A percentile compares a stretch with the other conserved stretches of the same genome.
Conservation (phyloP, 2,113 vertebrate genomes). For the Euleptes europaea region DNA sequence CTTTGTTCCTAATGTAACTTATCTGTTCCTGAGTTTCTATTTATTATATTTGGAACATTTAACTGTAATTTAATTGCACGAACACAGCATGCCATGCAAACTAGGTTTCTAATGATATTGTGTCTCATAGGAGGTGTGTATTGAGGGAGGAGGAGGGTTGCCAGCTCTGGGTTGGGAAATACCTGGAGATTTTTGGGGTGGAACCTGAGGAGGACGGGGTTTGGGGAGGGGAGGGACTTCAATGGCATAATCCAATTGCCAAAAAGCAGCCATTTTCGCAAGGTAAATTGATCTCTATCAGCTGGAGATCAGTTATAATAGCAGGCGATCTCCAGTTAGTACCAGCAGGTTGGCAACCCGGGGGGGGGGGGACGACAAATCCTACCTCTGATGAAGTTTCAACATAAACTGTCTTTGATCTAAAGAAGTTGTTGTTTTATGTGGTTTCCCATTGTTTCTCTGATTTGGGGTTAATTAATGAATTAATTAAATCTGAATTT, state of each 20-base stretch:
- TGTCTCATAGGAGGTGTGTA: slow-evolving; percentile 6
- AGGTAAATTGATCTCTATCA: too few relatives aligned
- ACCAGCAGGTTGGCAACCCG: too few relatives aligned
- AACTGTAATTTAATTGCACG: slow-evolving; percentile 42
- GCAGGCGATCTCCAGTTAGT: too few relatives aligned
- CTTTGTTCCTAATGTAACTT: slow-evolving; percentile 41
- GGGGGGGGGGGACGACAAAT: background rate
- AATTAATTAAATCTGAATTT: slow-evolving; percentile 57
- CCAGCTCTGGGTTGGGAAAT: too few relatives aligned
- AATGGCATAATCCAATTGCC: too few relatives aligned
- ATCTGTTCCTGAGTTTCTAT: slow-evolving; percentile 7
- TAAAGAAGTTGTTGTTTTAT: background rate
- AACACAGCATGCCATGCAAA: background rate
- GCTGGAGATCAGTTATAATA: too few relatives aligned
- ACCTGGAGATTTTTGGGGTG: too few relatives aligned
- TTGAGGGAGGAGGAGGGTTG: too few relatives aligned
- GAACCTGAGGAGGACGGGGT: too few relatives aligned
- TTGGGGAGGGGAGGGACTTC: too few relatives aligned
- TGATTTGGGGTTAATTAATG: slow-evolving; percentile 57
- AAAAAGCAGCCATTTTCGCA: too few relatives aligned
- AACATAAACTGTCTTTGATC: slow-evolving; percentile 36
- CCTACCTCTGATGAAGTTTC: slow-evolving; percentile 35
- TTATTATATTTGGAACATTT: slow-evolving; percentile 54
- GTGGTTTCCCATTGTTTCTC: slow-evolving; percentile 47
- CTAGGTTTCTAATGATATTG: background rate